phyloP scores from a whole-genome alignment of 2,888 invertebrate genomes.

The Drosophila basisetae region DNA sequence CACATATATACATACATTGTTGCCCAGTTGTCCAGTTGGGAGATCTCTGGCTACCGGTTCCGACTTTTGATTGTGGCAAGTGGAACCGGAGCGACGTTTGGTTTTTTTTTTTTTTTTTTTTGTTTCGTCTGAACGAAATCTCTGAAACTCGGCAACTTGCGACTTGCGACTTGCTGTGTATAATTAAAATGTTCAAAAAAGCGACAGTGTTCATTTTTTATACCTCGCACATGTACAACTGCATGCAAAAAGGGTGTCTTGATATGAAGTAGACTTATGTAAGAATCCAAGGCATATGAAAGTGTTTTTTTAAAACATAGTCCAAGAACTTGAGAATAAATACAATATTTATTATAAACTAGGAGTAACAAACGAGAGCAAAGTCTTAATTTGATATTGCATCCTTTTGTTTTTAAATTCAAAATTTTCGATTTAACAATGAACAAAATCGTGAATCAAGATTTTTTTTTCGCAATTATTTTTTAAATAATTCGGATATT shows the following conservation, averaged over 20 bases:
- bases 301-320: too few relatives aligned
- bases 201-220: constrained; percentile 78
- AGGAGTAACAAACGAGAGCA: not conserved
- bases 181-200: constrained; percentile 81
- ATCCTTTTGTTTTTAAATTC: not conserved
- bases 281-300: not conserved
- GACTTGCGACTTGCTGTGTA: constrained; percentile 42
- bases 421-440: not conserved
- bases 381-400: not conserved
- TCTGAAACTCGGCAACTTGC: constrained; percentile 23
- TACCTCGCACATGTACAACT: constrained; percentile 2
- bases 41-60: constrained; percentile 52
- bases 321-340: not conserved
- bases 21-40: constrained; percentile 11
- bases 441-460: not conserved
- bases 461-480: not conserved
- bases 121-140: constrained; percentile 43
- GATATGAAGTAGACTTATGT: not conserved
- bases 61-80: constrained; percentile 15
- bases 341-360: not conserved
- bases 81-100: constrained; percentile 43
- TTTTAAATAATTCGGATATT: not conserved
- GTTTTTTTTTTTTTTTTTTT: not conserved
- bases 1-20: constrained; percentile 1
- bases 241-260: not conserved